Evolutionary conservation across 2,113 vertebrate species (phyloP).

Genomic region (Burhinus oedicnemus): DNA sequence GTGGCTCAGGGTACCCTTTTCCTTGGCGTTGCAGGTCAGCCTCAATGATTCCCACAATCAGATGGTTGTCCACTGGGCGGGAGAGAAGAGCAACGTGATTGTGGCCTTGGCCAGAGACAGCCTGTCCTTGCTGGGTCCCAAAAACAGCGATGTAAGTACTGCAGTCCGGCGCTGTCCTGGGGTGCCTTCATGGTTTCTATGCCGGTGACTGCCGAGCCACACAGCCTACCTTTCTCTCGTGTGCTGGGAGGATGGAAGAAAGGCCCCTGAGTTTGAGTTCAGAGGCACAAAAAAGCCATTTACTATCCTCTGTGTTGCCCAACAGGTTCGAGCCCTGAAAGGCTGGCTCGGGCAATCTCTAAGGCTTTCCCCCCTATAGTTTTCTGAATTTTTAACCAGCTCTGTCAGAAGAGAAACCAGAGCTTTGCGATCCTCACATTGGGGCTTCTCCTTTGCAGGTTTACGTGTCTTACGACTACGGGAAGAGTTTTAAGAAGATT

Average conservation of each 20-base stretch:
- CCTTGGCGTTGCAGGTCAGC: slow-evolving; percentile 81
- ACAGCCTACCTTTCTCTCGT: background rate
- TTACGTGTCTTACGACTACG: slow-evolving; percentile 93
- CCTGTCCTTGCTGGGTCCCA: slow-evolving; percentile 83
- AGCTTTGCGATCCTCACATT: background rate
- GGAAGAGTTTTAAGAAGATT: slow-evolving; percentile 86
- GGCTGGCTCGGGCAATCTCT: background rate
- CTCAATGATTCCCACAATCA: slow-evolving; percentile 98
- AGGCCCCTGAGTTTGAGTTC: background rate
- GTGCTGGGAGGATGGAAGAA: background rate
- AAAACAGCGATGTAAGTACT: slow-evolving; percentile 89
- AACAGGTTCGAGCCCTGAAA: background rate
- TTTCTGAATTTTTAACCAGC: background rate
- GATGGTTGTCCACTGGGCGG: slow-evolving; percentile 98
- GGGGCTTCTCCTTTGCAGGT: slow-evolving; percentile 77
- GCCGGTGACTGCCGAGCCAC: background rate
- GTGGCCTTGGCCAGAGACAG: slow-evolving; percentile 95
- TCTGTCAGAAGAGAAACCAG: background rate
- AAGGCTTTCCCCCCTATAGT: rapidly evolving
- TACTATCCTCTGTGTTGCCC: background rate
- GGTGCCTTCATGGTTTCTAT: background rate
- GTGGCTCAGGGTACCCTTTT: background rate
- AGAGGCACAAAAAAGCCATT: background rate
- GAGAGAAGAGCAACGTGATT: slow-evolving; percentile 96
- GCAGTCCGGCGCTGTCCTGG: rapidly evolving